Conservation (phyloP, 2,797 vertebrate genomes). For the Malurus leucopterus region DNA sequence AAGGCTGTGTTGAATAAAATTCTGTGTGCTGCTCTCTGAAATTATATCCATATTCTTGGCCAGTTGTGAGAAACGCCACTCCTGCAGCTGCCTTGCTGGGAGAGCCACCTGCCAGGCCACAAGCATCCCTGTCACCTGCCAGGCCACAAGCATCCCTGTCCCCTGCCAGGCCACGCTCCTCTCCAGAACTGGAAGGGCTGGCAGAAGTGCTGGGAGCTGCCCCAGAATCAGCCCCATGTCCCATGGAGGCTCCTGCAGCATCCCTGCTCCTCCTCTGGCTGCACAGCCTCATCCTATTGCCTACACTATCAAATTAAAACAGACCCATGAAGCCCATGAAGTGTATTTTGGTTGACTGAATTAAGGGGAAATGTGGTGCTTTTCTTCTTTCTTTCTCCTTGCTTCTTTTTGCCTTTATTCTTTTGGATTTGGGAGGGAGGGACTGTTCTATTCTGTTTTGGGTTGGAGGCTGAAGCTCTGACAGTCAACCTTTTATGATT, state of each 20-base stretch:
- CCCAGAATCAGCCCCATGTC: accelerated
- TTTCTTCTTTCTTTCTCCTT: neutral
- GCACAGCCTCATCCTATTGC: neutral
- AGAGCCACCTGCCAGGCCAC: neutral
- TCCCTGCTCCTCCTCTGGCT: neutral
- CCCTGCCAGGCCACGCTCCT: neutral
- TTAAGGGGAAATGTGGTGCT: neutral
- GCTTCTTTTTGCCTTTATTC: neutral
- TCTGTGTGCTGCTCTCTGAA: neutral
- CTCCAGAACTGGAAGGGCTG: neutral
- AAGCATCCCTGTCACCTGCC: neutral
- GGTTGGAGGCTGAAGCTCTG: neutral
- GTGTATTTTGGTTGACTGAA: neutral
- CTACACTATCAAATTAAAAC: neutral
- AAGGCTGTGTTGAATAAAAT: neutral
- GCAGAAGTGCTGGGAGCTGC: neutral
- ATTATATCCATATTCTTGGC: neutral
- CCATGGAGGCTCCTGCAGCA: accelerated
- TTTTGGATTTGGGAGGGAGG: neutral
- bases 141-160: neutral
- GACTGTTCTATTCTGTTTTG: neutral
- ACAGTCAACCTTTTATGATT: neutral
- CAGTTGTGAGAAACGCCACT: neutral
- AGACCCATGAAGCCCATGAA: neutral
- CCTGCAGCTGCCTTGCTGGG: neutral